These are phyloP conservation scores for Leptinotarsa juncta DNA, from an alignment of 2,888 invertebrate species.

Conservation along the genomic window DNA sequence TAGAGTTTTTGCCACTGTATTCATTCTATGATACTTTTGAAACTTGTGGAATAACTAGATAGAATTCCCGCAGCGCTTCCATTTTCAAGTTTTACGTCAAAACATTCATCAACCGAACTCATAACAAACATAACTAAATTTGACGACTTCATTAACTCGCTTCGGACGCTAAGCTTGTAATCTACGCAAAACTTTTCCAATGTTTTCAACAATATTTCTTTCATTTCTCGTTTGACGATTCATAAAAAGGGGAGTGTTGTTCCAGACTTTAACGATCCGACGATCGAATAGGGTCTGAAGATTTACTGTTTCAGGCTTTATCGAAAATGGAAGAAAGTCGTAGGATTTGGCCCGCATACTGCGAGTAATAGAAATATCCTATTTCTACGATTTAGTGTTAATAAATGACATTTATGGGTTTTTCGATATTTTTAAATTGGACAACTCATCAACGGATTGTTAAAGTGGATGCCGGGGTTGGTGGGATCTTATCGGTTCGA, in stretches of 20 bases:
- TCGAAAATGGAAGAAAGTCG: conserved; percentile 49
- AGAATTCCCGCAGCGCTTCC: neutral
- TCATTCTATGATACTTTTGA: no score
- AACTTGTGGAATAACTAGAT: neutral
- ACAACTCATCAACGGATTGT: conserved; percentile 16
- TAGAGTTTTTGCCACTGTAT: no score
- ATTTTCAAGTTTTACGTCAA: conserved; percentile 8
- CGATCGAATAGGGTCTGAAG: conserved; percentile 50
- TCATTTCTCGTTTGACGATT: conserved; percentile 48
- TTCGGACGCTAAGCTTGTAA: neutral
- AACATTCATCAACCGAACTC: conserved; percentile 10
- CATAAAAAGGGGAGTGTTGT: conserved; percentile 48
- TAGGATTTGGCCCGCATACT: conserved; percentile 39
- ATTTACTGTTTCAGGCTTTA: conserved; percentile 51
- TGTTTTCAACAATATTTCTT: conserved; percentile 36
- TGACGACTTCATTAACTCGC: conserved; percentile 13
- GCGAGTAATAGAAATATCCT: conserved; percentile 48
- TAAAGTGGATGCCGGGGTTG: conserved; percentile 6
- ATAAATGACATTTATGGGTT: conserved; percentile 46
- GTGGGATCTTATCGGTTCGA: neutral
- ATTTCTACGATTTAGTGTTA: conserved; percentile 47
- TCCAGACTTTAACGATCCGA: conserved; percentile 52
- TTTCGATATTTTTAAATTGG: conserved; percentile 26
- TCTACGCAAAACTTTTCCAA: conserved; percentile 28
- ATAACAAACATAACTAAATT: conserved; percentile 13